Conservation (phyloP, 2,113 vertebrate species). For the Cairina moschata region DNA sequence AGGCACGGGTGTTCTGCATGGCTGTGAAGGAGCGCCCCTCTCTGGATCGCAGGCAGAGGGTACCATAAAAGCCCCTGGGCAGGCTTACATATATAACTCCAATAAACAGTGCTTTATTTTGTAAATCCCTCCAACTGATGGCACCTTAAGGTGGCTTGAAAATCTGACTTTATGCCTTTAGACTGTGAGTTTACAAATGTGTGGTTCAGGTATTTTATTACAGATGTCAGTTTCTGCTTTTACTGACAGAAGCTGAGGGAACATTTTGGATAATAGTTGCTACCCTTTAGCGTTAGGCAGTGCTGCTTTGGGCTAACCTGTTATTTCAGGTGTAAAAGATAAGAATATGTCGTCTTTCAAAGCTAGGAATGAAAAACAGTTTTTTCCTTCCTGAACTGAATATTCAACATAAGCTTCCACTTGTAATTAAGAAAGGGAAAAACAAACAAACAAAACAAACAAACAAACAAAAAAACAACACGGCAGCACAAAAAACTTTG, state of each 20-base stretch:
- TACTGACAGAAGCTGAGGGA: no score
- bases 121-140: accelerated
- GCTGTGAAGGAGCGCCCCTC: accelerated
- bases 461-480: no score
- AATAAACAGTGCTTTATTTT: accelerated
- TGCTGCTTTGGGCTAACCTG: background rate
- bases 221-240: background rate
- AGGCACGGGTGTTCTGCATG: accelerated
- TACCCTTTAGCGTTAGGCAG: accelerated
- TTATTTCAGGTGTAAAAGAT: background rate
- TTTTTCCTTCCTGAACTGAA: background rate
- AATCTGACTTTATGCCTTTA: no score
- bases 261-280: background rate
- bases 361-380: background rate
- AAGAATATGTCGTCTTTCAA: background rate
- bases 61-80: no score
- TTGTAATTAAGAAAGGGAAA: background rate
- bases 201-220: background rate
- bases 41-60: accelerated
- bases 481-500: accelerated
- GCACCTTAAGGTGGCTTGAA: background rate
- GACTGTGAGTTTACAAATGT: background rate
- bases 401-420: background rate
- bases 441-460: no score
- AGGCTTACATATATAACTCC: background rate